Percentiles rank a stretch among this genome's conserved stretches.
phyloP scores from a whole-genome alignment of 2,888 invertebrate genomes.

The Diaprepes abbreviatus region DNA sequence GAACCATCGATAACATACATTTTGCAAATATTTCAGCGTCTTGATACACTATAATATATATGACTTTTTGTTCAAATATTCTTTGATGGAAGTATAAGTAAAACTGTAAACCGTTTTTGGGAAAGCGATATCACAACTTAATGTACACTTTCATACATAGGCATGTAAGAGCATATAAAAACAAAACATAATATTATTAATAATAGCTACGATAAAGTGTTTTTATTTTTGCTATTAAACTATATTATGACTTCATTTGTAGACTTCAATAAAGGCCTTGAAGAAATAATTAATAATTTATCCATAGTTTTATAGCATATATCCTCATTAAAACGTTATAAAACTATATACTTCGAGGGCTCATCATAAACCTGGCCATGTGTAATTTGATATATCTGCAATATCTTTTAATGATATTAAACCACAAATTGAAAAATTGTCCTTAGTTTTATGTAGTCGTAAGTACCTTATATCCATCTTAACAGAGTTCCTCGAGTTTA shows the following conservation, averaged over 20 bases:
- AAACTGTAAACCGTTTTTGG: too few species aligned
- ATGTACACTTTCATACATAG: too few species aligned
- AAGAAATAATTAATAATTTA: conserved; percentile 31
- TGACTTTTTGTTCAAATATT: too few species aligned
- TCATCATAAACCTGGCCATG: conserved; percentile 25
- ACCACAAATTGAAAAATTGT: conserved; percentile 14
- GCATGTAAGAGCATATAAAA: too few species aligned
- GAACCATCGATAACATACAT: too few species aligned
- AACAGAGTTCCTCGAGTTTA: conserved; percentile 14
- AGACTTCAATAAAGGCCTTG: conserved; percentile 7
- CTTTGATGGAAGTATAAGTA: too few species aligned
- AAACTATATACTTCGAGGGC: conserved; percentile 16
- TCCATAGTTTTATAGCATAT: conserved; percentile 26
- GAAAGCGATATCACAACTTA: too few species aligned
- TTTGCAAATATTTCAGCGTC: too few species aligned
- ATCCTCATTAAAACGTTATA: conserved; percentile 28
- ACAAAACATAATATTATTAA: too few species aligned
- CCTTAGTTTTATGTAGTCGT: conserved; percentile 11
- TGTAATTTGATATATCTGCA: conserved; percentile 31
- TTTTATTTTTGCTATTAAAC: background rate
- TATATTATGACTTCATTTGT: conserved; percentile 15
- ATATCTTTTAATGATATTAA: conserved; percentile 25
- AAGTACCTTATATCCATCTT: background rate
- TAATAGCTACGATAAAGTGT: too few species aligned
- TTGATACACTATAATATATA: too few species aligned